phyloP scores from a whole-genome alignment of 2,888 invertebrate species.

The Oscheius onirici region DNA sequence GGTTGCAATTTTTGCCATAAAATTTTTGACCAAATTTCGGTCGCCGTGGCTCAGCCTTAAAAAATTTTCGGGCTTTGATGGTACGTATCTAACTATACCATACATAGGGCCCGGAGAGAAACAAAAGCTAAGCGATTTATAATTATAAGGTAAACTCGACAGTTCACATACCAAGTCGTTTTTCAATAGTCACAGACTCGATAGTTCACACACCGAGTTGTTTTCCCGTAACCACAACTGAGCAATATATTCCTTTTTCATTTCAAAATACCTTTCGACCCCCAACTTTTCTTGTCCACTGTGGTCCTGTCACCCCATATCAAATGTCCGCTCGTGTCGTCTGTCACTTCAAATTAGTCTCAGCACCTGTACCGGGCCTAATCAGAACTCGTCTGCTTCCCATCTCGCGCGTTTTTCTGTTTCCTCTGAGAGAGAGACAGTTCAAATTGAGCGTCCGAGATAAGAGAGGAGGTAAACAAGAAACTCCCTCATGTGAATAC shows the following conservation, averaged over 20 bases:
- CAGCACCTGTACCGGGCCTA: background rate
- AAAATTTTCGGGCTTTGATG: no score
- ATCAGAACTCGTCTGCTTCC: background rate
- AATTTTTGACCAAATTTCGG: no score
- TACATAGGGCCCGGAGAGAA: no score
- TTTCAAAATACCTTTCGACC: no score
- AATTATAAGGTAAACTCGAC: background rate
- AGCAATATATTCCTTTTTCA: background rate
- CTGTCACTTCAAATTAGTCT: constrained; percentile 23
- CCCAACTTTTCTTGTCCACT: background rate
- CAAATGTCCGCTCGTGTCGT: constrained; percentile 29
- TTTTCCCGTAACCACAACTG: background rate
- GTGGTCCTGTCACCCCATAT: constrained; percentile 7
- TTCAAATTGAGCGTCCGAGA: background rate
- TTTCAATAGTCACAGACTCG: no score
- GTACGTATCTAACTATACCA: no score
- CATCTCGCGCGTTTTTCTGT: background rate
- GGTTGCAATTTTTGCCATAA: no score
- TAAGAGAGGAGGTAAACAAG: background rate
- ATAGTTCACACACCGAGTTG: no score
- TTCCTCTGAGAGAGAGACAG: background rate
- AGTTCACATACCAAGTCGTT: no score
- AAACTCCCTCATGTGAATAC: background rate
- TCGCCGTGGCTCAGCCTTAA: no score
- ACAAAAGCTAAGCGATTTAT: no score